Base-by-base conservation (phyloP, 2,888 invertebrate species). In the Papilio demoleus region DNA sequence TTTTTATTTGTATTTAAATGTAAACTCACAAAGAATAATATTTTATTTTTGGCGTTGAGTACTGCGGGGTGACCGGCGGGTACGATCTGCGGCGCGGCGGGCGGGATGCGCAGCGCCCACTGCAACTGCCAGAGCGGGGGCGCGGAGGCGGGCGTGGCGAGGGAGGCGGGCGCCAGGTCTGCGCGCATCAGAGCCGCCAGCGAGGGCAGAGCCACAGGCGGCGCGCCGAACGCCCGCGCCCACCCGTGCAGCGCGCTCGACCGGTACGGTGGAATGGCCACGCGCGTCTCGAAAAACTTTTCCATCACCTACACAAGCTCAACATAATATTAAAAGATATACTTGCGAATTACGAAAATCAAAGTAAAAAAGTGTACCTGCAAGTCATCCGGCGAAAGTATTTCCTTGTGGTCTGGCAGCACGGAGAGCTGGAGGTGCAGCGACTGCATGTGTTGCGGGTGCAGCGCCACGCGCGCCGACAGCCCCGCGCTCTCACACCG, bases 21-120 rank as follows among this genome's bases (percentile, higher is more conserved):
- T 5, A 42, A 61, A 94, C 96, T 95, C 86, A 98, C 97, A 87
- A 98, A 98, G 90, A 99, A 97, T 5, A 99, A 94, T 80, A 99
- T 97, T 91, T 98, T 98, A 81, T 95, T 95, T 72, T 96, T 95
- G 76, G 96, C 96, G 74, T 97, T 95, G 70, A 98, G 93, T 76
- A 98, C 96, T 61, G 97, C 97, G 27, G 97, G 95, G 88, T 96
- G 96, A 9, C 98, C 98, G 65, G 96, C 96, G n/a, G 98, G 97
- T 75, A 97, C 96, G 77, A 98, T 96, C 65, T 96, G 97, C 17
- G 96, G 95, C 38, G 96, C 96, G 45, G 97, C 96, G 73, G 98
- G 98, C 70, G 99, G 98, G 77, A 98, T 97, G 68, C 98, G 95
- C 82, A 99, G 94, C 88, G 98, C 97, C 95, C 97, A 97, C 86